Conservation (phyloP, 2,888 invertebrate genomes). For the Sclerodermus sp. region DNA sequence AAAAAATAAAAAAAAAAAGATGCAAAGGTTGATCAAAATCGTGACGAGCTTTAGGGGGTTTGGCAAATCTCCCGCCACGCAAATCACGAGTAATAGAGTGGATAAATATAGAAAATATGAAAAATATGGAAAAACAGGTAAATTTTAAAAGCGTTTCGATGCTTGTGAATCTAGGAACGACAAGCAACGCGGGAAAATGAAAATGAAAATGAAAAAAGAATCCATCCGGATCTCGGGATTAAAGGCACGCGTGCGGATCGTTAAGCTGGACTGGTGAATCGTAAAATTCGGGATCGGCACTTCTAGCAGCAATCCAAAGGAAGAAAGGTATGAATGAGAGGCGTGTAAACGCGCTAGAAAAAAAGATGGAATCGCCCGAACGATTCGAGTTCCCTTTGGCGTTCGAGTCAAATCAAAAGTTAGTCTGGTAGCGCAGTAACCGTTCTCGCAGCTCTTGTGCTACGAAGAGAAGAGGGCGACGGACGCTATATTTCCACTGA, state of each 20-base stretch:
- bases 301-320: not conserved
- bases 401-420: constrained; percentile 24
- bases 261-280: not conserved
- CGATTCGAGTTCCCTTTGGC: constrained; percentile 17
- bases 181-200: not conserved
- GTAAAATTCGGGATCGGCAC: not conserved
- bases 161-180: too few relatives aligned
- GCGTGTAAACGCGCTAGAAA: not conserved
- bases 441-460: constrained; percentile 7
- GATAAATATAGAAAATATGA: too few relatives aligned
- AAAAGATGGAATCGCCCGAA: constrained; percentile 7
- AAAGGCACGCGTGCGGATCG: not conserved
- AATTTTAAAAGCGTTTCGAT: too few relatives aligned
- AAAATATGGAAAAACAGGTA: too few relatives aligned
- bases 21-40: too few relatives aligned
- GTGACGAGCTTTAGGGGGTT: too few relatives aligned
- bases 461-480: constrained; percentile 8
- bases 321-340: not conserved
- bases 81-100: too few relatives aligned
- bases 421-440: constrained; percentile 7
- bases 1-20: too few relatives aligned
- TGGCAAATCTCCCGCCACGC: too few relatives aligned
- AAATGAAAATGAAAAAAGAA: not conserved
- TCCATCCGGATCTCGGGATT: not conserved
- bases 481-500: constrained; percentile 18